phyloP scores from a whole-genome alignment of 2,888 invertebrate species.

The Hypercompe scribonia region DNA sequence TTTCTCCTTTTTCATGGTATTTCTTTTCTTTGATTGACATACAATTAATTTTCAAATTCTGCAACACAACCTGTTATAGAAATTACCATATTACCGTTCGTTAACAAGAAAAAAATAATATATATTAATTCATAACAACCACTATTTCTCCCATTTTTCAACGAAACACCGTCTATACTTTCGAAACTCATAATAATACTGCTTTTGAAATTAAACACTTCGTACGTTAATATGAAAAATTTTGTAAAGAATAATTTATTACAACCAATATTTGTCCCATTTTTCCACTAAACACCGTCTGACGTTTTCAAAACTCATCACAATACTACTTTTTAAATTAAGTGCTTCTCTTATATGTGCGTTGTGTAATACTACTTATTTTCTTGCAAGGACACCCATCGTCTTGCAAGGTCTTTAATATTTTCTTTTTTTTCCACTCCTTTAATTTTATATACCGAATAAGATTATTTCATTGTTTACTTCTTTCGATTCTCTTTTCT shows the following conservation, averaged over 20 bases:
- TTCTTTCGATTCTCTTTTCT: too few species aligned
- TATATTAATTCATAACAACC: too few species aligned
- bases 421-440: not conserved
- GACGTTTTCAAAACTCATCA: too few species aligned
- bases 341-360: not conserved
- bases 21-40: conserved; percentile 43
- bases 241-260: not conserved
- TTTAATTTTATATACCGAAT: too few species aligned
- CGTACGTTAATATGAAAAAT: too few species aligned
- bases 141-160: too few species aligned
- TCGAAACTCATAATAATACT: too few species aligned
- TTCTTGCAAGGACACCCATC: not conserved
- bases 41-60: conserved; percentile 26
- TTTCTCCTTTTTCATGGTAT: conserved; percentile 47
- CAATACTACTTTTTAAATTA: not conserved
- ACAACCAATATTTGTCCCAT: not conserved
- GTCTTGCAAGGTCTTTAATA: not conserved
- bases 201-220: too few species aligned
- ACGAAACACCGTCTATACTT: too few species aligned
- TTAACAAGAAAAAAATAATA: too few species aligned
- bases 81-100: not conserved
- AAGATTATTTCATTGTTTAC: too few species aligned
- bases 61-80: not conserved
- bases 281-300: too few species aligned
- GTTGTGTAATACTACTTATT: not conserved